These are phyloP conservation scores for Drosophila tropicalis DNA, from an alignment of 1,140 invertebrate genomes.

Conservation along the genomic window DNA sequence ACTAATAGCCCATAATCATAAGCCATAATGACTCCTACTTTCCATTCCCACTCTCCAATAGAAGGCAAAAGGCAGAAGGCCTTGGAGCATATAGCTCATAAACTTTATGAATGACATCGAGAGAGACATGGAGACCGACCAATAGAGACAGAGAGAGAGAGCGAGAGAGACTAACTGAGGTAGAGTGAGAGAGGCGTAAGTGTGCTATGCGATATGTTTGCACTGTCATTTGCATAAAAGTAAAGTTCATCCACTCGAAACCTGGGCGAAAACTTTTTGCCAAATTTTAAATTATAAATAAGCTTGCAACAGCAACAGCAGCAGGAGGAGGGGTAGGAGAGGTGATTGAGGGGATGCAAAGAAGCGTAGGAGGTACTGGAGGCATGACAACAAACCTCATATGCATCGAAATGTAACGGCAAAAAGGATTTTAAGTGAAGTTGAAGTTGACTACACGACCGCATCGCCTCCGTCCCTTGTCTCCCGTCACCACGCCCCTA, in stretches of 20 bases:
- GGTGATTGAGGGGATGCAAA: neutral
- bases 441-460: conserved; percentile 80
- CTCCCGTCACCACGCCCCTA: conserved; percentile 21
- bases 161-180: conserved; percentile 27
- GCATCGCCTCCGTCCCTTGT: conserved; percentile 36
- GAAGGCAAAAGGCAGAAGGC: neutral
- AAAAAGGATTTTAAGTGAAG: conserved; percentile 82
- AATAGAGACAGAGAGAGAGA: neutral
- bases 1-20: conserved; percentile 79
- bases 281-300: conserved; percentile 81
- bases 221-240: conserved; percentile 78
- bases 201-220: conserved; percentile 36
- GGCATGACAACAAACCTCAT: conserved; percentile 75
- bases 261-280: conserved; percentile 73
- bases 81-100: conserved; percentile 45
- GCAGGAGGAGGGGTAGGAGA: neutral
- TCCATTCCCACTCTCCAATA: neutral
- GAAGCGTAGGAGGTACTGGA: conserved; percentile 17
- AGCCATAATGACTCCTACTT: conserved; percentile 66
- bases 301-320: conserved; percentile 36
- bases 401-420: conserved; percentile 80
- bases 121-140: conserved; percentile 38
- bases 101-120: conserved; percentile 78
- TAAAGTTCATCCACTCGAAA: conserved; percentile 78
- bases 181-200: conserved; percentile 2